These are phyloP conservation scores for Drosophila suboccidentalis DNA, from an alignment of 2,888 invertebrate species.

Conservation along the genomic window DNA sequence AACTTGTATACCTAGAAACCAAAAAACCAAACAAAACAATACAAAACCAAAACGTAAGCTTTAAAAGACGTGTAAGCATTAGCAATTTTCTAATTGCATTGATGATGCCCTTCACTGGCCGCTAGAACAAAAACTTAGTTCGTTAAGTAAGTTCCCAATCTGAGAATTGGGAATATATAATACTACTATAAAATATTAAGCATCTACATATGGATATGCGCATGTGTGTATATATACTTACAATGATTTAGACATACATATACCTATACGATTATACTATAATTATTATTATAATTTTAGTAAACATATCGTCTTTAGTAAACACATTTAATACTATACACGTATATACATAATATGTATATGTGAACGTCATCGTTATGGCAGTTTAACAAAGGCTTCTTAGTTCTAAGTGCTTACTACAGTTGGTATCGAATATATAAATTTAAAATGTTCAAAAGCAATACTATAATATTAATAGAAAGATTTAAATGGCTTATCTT, in stretches of 20 bases:
- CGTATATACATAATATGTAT: conserved; percentile 30
- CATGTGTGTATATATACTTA: conserved; percentile 27
- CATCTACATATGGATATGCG: conserved; percentile 21
- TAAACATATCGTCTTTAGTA: conserved; percentile 64
- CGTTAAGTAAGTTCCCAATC: conserved; percentile 32
- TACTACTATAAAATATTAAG: conserved; percentile 27
- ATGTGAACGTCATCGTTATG: conserved; percentile 48
- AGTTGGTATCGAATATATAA: conserved; percentile 47
- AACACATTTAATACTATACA: conserved; percentile 35
- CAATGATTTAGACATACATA: conserved; percentile 10
- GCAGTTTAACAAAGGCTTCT: conserved; percentile 65
- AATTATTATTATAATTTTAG: conserved; percentile 57
- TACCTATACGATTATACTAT: conserved; percentile 12
- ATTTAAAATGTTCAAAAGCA: conserved; percentile 41
- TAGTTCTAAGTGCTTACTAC: conserved; percentile 46
- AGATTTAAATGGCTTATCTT: conserved; percentile 9
- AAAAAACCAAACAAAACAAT: conserved; percentile 26
- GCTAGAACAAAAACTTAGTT: conserved; percentile 74
- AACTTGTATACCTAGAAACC: conserved; percentile 38
- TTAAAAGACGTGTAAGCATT: conserved; percentile 59
- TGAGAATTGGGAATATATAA: conserved; percentile 15
- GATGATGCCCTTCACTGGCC: conserved; percentile 83
- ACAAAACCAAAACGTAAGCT: conserved; percentile 56
- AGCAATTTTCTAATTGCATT: conserved; percentile 48
- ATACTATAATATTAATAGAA: conserved; percentile 36